These are phyloP conservation scores for Myrmophylax atrothorax DNA, from an alignment of 2,113 vertebrate species.

Conservation along the genomic window DNA sequence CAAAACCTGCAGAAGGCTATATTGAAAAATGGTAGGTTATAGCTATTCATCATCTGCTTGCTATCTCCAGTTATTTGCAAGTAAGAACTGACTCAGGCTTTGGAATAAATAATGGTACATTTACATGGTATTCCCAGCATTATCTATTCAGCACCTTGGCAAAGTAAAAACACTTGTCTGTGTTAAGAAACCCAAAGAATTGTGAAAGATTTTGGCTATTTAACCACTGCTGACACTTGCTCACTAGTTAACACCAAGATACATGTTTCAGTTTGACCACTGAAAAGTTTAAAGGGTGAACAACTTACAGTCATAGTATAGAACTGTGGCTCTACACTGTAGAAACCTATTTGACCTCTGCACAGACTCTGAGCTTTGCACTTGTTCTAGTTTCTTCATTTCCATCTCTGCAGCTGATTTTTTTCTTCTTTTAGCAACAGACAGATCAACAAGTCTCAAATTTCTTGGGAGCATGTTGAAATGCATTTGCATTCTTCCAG, in stretches of 20 bases:
- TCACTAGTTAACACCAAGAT: not conserved
- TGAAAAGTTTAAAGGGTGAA: not conserved
- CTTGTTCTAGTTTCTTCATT: not conserved
- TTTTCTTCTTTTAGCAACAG: not conserved
- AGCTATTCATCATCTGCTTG: not conserved
- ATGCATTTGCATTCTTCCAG: slow-evolving; percentile 7
- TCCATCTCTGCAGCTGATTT: not conserved
- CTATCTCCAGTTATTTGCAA: not conserved
- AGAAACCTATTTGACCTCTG: not conserved
- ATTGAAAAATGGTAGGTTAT: not conserved
- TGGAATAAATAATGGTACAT: not conserved
- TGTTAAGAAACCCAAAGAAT: not conserved
- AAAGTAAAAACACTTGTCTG: not conserved
- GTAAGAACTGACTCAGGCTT: not conserved
- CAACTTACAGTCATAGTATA: not conserved
- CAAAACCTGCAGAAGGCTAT: not conserved
- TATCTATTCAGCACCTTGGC: not conserved
- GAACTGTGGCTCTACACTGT: not conserved
- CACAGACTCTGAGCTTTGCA: not conserved
- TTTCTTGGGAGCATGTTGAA: slow-evolving; percentile 26
- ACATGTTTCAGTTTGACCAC: not conserved
- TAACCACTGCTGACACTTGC: not conserved
- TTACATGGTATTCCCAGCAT: not conserved
- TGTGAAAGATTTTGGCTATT: not conserved
- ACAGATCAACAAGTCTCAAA: not conserved